A percentile compares a stretch with the other conserved stretches of the same genome.
phyloP scores from a whole-genome alignment of 2,888 invertebrate genomes.

The Drosophila trichaetosa region DNA sequence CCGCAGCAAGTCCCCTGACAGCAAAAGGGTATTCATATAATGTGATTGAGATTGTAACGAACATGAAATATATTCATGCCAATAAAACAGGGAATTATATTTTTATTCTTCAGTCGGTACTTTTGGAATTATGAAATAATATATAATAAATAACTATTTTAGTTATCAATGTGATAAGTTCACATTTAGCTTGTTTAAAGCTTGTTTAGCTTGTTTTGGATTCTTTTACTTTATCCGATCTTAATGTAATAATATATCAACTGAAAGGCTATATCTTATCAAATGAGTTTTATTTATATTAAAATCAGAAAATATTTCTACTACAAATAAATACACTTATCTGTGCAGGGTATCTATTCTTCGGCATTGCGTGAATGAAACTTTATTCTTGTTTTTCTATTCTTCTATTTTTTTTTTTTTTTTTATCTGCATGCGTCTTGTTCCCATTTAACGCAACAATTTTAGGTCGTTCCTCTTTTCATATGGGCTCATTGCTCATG shows the following conservation, averaged over 20 bases:
- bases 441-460: conserved; percentile 67
- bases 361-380: not conserved
- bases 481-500: conserved; percentile 42
- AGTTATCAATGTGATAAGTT: not conserved
- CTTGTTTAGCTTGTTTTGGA: not conserved
- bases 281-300: rapidly evolving
- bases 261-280: not conserved
- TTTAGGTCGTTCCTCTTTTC: conserved; percentile 73
- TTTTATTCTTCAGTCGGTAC: not conserved
- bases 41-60: too few relatives aligned
- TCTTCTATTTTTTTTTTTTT: not conserved
- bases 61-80: not conserved
- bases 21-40: not conserved
- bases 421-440: conserved; percentile 56
- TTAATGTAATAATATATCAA: not conserved
- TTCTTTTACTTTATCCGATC: not conserved
- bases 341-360: not conserved
- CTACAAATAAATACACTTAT: not conserved
- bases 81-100: not conserved
- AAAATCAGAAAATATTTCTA: not conserved
- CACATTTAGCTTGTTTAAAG: not conserved
- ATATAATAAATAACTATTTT: not conserved
- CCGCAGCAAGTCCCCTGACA: conserved; percentile 9
- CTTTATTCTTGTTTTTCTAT: not conserved
- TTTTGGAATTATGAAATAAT: not conserved